Base-by-base conservation (phyloP, 1,140 invertebrate species). In the Polypedilum pembai region DNA sequence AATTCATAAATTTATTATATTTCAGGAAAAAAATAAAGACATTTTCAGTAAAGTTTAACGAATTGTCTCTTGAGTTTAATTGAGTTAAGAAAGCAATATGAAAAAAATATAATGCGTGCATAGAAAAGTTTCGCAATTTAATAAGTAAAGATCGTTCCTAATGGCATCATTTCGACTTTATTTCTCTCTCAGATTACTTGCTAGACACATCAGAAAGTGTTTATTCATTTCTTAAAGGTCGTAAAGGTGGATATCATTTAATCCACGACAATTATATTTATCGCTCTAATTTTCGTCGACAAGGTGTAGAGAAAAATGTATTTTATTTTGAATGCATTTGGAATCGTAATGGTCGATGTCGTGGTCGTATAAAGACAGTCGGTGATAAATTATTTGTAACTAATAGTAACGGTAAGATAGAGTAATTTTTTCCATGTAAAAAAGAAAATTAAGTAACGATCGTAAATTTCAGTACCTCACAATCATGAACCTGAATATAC, bases 241-340 rank as follows among this genome's bases (percentile, higher is more conserved):
- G 81, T 2, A 82, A 82, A 73, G 81, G 81, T 17, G 81, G 81
- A 12, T 79, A 77, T 0, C 74, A 82, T 41, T 73, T 82, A 24
- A 80, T 78, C n/a, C 78, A 81, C 24, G 80, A 82, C 66, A 79
- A 82, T 72, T 82, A 80, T 33, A 75, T 82, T 7, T 82, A 82
- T 74, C 80, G 81, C 40, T 82, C 81, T 40, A 82, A 82, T 79
- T 77, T 81, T 12, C 81, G 80, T 74, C 79, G 80, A 12, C 80
- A 78, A 40, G 81, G 81, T 65, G 78, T 78, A 33, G 77, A 77
- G 63, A 78, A 76, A 40, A 78, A 82, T 8, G 81, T 80, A 33
- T 75, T 82, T 2, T 82, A 82, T 45, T 82, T 81, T 81, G 81
- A 82, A 75, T 82, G 81, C 69, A 79, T 82, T 1, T 79, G 81